Base-by-base conservation (phyloP, 2,113 vertebrate species). In the Ailurus styani region DNA sequence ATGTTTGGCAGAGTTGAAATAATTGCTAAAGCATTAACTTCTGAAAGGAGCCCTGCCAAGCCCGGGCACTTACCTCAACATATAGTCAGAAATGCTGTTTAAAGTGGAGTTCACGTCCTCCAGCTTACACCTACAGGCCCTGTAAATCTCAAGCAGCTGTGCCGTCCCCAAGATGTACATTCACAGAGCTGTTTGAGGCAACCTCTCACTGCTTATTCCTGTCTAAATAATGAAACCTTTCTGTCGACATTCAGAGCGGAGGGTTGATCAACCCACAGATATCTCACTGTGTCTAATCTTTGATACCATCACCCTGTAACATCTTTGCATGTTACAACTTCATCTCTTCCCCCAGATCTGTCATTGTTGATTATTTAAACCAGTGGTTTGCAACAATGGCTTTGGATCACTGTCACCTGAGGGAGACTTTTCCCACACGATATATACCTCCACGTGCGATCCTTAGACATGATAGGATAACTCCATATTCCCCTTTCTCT, bases 21-120 rank as follows among this genome's bases (percentile, higher is more conserved):
- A 70, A 96, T 75, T 60, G 57, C 90, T 75, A 31, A 91, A 85
- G 57, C 77, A 84, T 91, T 94, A 20, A 25, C 87, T 93, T 93
- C 66, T 87, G 25, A 84, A 93, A 84, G 84, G 68, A 66, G 42
- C 60, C 83, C 87, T 84, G 90, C 92, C 57, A 96, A n/a, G 50
- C 79, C 60, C 54, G 21, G 40, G 45, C 45, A 47, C 79, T 93
- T 55, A 87, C 73, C 78, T 92, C 66, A 55, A 77, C 31, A 18
- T 27, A 54, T 40, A 90, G 55, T 90, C 83, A 88, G 47, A 55
- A 79, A 84, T 40, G 55, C 83, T 84, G 42, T 47, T 75, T 40
- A 18, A 78, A 86, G 88, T 37, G 11, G 47, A 77, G 45, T 73
- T 54, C 40, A 23, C 14, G 9, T 91, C 57, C 79, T 72, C 47